A percentile compares a stretch with the other conserved stretches of the same genome.
These are phyloP conservation scores for Artibeus jamaicensis DNA, from an alignment of 2,797 vertebrate genomes.

Conservation along the genomic window DNA sequence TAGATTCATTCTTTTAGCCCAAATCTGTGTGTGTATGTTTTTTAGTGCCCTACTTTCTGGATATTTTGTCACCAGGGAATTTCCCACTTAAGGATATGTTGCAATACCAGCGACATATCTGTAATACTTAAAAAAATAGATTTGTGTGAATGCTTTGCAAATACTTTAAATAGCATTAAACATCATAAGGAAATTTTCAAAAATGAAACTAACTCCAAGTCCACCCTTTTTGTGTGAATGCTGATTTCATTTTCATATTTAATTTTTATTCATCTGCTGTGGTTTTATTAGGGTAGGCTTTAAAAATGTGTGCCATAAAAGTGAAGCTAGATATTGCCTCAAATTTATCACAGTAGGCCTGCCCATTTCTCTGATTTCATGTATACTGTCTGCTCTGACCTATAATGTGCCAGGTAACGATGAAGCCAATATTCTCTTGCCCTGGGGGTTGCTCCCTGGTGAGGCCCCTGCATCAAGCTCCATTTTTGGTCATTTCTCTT, in stretches of 20 bases:
- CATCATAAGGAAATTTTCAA: not conserved
- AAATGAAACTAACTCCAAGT: not conserved
- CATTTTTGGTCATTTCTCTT: not conserved
- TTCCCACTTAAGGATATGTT: constrained; percentile 6
- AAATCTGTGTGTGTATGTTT: not conserved
- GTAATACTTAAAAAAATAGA: not conserved
- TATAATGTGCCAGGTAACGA: not conserved
- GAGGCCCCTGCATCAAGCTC: not conserved
- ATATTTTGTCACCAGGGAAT: constrained; percentile 31
- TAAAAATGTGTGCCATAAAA: constrained; percentile 1
- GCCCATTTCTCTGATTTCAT: not conserved
- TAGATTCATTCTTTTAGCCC: not conserved
- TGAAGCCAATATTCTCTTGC: not conserved
- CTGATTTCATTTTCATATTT: not conserved
- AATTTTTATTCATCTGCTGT: constrained; percentile 9
- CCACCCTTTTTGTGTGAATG: not conserved
- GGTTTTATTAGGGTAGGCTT: not conserved
- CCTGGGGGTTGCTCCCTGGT: not conserved
- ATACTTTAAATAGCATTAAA: not conserved
- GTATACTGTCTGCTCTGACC: not conserved
- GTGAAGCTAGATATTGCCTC: not conserved
- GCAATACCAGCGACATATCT: not conserved
- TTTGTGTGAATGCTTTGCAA: constrained; percentile 8
- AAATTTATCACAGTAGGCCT: not conserved
- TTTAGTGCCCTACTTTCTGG: not conserved